Evolutionary conservation across 1,140 invertebrate genomes (phyloP), one percentile per base, ranked within the genome.

Genomic region (Drosophila burlai): DNA sequence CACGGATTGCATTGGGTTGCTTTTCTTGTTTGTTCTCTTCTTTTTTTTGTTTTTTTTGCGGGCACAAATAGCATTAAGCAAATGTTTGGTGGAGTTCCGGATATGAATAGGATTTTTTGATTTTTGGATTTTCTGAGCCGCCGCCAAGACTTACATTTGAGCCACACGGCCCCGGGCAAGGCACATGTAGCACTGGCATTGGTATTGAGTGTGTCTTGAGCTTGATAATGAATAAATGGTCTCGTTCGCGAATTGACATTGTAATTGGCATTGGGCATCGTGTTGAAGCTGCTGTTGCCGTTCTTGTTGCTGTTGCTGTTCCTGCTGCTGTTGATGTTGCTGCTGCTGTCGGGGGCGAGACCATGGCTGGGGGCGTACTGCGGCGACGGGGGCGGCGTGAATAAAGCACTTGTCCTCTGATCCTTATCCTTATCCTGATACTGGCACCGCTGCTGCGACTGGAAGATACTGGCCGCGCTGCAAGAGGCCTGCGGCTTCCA

Each of bases 111-210:
- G 64, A 59, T 36, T 36, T 58, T 26, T 52, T 9, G 73, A 58
- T 68, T 57, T 21, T 21, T 21, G n/a, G 75, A 58, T 68, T 57
- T 66, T 42, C 26, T 78, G 68, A 74, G 83, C 86, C 77, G 82
- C 87, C 82, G 82, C 91, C 81, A 90, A 92, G 86, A 92, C 91
- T 92, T 92, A 92, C 91, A 90, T 92, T 92, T 92, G 68, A 90
- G 89, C 91, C 91, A 92, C 82, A 86, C 76, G 78, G 74, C 76
- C 86, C 69, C 77, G 66, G 91, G 84, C 72, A 80, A 54, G 84
- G 84, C 80, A 68, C 79, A 83, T 78, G 80, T 82, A 68, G 79
- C 66, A 86, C 77, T 86, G 71, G 71, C 66, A 66, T 77, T 81
- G 74, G 60, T 72, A 90, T 90, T 90, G 81, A 81, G 78, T 76